phyloP scores from a whole-genome alignment of 2,888 invertebrate species.

The Zygaena filipendulae region DNA sequence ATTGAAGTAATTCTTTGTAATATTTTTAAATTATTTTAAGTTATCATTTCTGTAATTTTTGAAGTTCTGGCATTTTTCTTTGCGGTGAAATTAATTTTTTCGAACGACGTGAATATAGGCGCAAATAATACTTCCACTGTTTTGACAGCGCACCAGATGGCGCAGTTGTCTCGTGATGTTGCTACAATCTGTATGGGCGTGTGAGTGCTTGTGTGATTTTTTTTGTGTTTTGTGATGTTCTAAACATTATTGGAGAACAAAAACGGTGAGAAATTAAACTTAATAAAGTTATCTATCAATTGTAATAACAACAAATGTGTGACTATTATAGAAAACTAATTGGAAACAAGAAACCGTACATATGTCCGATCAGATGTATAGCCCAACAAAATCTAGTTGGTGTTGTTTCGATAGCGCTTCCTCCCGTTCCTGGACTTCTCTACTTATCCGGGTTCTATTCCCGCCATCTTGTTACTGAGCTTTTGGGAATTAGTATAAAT shows the following conservation, averaged over 20 bases:
- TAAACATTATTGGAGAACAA: slow-evolving; percentile 43
- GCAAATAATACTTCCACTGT: slow-evolving; percentile 33
- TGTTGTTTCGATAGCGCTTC: slow-evolving; percentile 30
- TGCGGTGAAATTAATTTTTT: slow-evolving; percentile 39
- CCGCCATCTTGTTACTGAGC: slow-evolving; percentile 62
- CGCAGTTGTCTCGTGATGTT: slow-evolving; percentile 66
- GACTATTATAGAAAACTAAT: too few species aligned
- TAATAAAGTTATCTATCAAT: too few species aligned
- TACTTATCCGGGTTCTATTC: slow-evolving; percentile 42
- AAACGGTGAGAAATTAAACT: slow-evolving; percentile 58
- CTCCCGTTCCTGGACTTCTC: slow-evolving; percentile 27
- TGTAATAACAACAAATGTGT: too few species aligned
- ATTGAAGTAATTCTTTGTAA: too few species aligned
- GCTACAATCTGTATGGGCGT: slow-evolving; percentile 63
- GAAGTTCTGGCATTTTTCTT: slow-evolving; percentile 21
- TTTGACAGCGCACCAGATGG: slow-evolving; percentile 52
- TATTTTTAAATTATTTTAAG: too few species aligned
- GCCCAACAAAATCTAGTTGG: slow-evolving; percentile 49
- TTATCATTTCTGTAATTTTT: too few species aligned
- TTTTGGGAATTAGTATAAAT: slow-evolving; percentile 59
- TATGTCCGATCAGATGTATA: slow-evolving; percentile 57
- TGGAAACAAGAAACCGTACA: slow-evolving; percentile 53
- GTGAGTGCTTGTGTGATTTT: slow-evolving; percentile 64
- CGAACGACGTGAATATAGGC: slow-evolving; percentile 38
- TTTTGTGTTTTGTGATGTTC: slow-evolving; percentile 61